Evolutionary conservation across 2,797 vertebrate species (phyloP).

Genomic region (Potorous gilbertii): DNA sequence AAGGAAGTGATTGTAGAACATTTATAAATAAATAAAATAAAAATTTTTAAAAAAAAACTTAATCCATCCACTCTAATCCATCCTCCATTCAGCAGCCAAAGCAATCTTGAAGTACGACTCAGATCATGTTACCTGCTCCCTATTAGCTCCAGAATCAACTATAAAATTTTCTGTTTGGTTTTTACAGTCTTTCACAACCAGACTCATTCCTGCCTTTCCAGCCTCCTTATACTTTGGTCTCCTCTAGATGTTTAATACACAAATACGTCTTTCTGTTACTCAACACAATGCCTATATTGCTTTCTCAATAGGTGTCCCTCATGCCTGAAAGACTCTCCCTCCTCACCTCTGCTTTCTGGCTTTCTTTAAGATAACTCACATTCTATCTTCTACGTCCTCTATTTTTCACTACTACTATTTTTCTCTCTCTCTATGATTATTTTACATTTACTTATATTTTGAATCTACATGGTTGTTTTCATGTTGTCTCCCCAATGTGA

Average conservation of each 20-base stretch:
- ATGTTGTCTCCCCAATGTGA: not conserved
- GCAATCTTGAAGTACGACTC: not conserved
- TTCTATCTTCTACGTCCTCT: not conserved
- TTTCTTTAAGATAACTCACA: not conserved
- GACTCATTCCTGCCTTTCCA: not conserved
- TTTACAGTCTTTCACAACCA: not conserved
- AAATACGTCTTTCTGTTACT: not conserved
- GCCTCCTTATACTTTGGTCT: not conserved
- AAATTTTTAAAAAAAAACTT: too few relatives aligned
- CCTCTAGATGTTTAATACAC: not conserved
- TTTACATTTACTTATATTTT: not conserved
- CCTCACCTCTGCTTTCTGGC: not conserved
- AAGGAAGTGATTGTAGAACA: too few relatives aligned
- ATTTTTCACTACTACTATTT: not conserved
- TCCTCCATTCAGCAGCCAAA: not conserved
- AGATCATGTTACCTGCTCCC: not conserved
- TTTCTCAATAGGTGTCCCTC: not conserved
- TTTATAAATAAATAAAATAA: too few relatives aligned
- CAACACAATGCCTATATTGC: not conserved
- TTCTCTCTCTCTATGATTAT: not conserved
- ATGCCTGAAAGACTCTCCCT: not conserved
- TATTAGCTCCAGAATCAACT: not conserved
- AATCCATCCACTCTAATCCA: too few relatives aligned
- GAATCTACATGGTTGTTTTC: not conserved
- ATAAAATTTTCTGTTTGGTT: not conserved